These are phyloP conservation scores for Catharus fuscescens DNA, from an alignment of 2,113 vertebrate species.

Conservation along the genomic window DNA sequence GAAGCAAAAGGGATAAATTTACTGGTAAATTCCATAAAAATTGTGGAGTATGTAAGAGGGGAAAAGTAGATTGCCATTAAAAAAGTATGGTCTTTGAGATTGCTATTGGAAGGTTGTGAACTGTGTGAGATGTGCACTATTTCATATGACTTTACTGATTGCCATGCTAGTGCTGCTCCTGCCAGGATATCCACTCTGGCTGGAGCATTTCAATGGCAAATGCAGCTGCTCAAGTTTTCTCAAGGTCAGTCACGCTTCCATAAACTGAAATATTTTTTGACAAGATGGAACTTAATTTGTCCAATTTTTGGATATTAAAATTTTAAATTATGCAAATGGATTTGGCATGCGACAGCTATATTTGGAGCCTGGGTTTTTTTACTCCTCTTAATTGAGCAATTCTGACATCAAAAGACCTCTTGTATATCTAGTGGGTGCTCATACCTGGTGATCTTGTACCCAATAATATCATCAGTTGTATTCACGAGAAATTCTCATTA, in stretches of 20 bases:
- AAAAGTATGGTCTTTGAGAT: background rate
- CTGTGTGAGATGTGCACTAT: background rate
- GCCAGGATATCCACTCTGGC: background rate
- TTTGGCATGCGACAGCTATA: background rate
- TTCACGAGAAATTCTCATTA: slow-evolving; percentile 43
- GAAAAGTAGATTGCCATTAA: background rate
- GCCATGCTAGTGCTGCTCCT: background rate
- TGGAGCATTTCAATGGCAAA: background rate
- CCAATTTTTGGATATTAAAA: background rate
- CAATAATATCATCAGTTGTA: background rate
- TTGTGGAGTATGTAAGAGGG: background rate
- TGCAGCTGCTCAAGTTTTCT: background rate
- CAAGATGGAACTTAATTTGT: background rate
- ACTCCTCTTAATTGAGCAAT: background rate
- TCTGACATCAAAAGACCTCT: background rate
- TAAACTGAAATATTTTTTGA: background rate
- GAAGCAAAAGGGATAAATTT: background rate
- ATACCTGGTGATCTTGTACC: background rate
- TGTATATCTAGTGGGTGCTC: background rate
- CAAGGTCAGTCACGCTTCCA: background rate
- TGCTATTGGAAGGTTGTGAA: background rate
- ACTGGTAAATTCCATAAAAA: background rate
- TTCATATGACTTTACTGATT: background rate
- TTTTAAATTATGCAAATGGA: slow-evolving; percentile 42
- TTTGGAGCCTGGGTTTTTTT: background rate